Base-by-base conservation (phyloP, 2,797 vertebrate genomes). In the Hylomyscus alleni region DNA sequence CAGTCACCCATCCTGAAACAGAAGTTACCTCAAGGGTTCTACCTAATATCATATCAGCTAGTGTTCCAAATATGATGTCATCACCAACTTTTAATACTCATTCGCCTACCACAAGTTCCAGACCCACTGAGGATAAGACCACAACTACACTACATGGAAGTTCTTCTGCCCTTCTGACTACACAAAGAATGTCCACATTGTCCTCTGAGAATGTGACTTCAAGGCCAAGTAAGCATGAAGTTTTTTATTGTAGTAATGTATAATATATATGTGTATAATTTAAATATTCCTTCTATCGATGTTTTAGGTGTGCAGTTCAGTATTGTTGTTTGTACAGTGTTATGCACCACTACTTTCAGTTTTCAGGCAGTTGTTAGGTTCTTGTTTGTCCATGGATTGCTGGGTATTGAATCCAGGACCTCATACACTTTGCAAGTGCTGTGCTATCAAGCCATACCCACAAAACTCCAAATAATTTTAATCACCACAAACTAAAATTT, bases 171-270 rank as follows among this genome's bases (percentile, higher is more conserved):
- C 17, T 81, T 78, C 44, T 62, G 84, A 90, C 52, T 67, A 95
- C 56, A 15, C 8, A 81, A 40, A 54, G 17, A 24, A 60, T 26
- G 50, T 75, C 93, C 1, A 90, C 81, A 7, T 40, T 24, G 50
- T 62, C 72, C 15, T 72, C 92, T 86, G 81, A n/a, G 47, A 95
- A 15, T 37, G 20, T 78, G 84, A 87, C 96, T 52, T 84, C 95
- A 89, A 69, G 56, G 94, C 93, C 85, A 96, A 44, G 97, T 97
- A 97, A 97, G 95, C 76, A 83, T 24, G 60, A 60, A 8, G 4
- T 14, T 72, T 78, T 86, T 86, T 44, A 52, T 24, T 75, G 20
- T 62, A 1, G 6, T 60, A 87, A 82, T 24, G 65, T 52, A 26
- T 29, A 26, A 34, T 56, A n/a, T 34, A 69, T 37, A 17, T 65